Percentiles rank a stretch among this genome's conserved stretches.
phyloP scores from a whole-genome alignment of 2,113 vertebrate genomes.

The Lycaon pictus region DNA sequence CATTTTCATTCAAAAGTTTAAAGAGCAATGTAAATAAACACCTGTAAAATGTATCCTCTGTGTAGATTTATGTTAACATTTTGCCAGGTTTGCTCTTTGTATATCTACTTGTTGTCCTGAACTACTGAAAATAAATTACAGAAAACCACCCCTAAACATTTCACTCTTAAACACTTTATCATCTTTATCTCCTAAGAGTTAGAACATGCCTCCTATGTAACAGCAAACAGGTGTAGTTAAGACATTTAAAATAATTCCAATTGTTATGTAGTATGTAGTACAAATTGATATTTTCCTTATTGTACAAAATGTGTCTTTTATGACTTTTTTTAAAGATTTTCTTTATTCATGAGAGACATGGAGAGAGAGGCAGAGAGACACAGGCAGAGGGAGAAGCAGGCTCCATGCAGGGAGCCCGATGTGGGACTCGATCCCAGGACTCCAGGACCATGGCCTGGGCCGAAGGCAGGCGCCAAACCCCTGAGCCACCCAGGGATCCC shows the following conservation, averaged over 20 bases:
- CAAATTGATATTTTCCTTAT: neutral
- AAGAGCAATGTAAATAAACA: neutral
- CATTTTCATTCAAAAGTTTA: constrained; percentile 47
- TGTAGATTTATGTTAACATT: constrained; percentile 3
- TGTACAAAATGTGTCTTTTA: constrained; percentile 6
- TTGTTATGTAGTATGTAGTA: neutral
- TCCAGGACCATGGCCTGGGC: no score
- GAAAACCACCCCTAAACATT: neutral
- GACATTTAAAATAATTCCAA: constrained; percentile 44
- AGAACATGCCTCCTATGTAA: neutral
- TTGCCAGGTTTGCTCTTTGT: neutral
- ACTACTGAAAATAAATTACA: constrained; percentile 42
- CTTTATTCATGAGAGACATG: no score
- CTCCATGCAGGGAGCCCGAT: no score
- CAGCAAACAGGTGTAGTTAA: constrained; percentile 4
- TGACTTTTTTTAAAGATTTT: neutral
- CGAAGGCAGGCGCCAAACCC: no score
- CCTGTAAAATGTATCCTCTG: neutral
- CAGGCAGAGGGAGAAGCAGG: no score
- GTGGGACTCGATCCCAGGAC: no score
- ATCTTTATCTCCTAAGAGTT: neutral
- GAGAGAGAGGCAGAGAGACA: no score
- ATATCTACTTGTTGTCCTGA: constrained; percentile 24
- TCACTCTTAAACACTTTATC: neutral
- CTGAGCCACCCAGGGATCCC: no score